phyloP scores from a whole-genome alignment of 2,797 vertebrate genomes.

The Prionace glauca region DNA sequence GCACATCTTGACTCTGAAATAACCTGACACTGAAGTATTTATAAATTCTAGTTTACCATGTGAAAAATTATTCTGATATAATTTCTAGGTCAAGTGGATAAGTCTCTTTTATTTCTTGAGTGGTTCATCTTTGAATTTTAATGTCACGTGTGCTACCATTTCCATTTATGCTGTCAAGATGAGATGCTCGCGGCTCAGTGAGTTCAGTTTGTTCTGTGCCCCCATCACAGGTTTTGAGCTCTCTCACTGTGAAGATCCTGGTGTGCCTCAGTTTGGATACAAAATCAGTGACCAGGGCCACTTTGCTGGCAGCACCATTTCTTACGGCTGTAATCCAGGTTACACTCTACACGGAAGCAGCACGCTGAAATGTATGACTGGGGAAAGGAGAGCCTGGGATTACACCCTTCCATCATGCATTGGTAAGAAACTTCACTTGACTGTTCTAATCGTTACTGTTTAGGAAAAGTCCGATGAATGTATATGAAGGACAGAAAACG shows the following conservation, averaged over 20 bases:
- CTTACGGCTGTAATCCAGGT: constrained; percentile 92
- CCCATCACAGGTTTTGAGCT: constrained; percentile 79
- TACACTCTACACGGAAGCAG: constrained; percentile 92
- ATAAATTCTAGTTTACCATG: neutral
- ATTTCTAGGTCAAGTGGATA: constrained; percentile 11
- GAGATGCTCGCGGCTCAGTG: neutral
- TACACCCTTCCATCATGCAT: constrained; percentile 92
- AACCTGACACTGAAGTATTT: neutral
- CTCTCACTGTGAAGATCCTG: constrained; percentile 94
- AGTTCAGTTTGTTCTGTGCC: neutral
- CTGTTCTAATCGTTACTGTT: neutral
- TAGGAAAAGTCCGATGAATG: neutral
- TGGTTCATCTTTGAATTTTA: neutral
- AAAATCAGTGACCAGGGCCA: constrained; percentile 98
- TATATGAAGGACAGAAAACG: neutral
- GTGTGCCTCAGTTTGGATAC: constrained; percentile 93
- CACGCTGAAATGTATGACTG: constrained; percentile 93
- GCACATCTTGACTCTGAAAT: neutral
- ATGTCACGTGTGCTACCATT: neutral
- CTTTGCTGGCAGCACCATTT: constrained; percentile 94
- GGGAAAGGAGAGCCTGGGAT: constrained; percentile 93
- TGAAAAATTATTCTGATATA: constrained; percentile 13
- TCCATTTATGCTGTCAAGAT: neutral
- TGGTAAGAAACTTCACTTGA: constrained; percentile 56
- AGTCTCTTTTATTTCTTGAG: neutral